Conservation (phyloP, 1,140 invertebrate genomes). For the Pteromalus puparum region DNA sequence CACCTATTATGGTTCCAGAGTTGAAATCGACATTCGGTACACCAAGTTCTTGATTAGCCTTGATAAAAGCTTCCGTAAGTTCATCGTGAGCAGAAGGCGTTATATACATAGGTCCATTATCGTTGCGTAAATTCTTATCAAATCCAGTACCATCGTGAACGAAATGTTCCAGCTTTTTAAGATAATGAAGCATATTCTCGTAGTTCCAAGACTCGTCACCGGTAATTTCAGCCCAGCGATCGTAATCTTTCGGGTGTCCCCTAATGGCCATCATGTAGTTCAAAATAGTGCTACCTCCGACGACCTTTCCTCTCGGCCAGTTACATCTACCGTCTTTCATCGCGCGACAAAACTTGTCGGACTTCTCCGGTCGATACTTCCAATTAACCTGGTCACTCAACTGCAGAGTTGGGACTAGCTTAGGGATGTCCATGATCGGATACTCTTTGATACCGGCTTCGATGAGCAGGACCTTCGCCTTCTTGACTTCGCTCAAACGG, state of each 20-base stretch:
- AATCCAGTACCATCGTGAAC: too few species aligned
- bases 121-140: too few species aligned
- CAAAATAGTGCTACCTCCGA: constrained; percentile 92
- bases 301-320: constrained; percentile 89
- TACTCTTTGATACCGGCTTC: constrained; percentile 83
- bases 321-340: constrained; percentile 80
- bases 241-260: constrained; percentile 89
- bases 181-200: too few species aligned
- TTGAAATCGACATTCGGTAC: too few species aligned
- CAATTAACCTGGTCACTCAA: constrained; percentile 20
- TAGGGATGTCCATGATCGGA: constrained; percentile 78
- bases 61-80: too few species aligned
- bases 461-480: constrained; percentile 79
- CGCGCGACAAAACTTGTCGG: constrained; percentile 69
- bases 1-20: too few species aligned
- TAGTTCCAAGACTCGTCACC: too few species aligned
- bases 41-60: too few species aligned
- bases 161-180: too few species aligned
- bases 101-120: too few species aligned
- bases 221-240: constrained; percentile 71
- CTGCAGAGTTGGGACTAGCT: constrained; percentile 70
- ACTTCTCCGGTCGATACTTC: background rate
- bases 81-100: constrained; percentile 79
- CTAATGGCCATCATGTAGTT: constrained; percentile 98
- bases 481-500: constrained; percentile 75